phyloP scores from a whole-genome alignment of 1,140 invertebrate genomes.

The Achatina immaculata region DNA sequence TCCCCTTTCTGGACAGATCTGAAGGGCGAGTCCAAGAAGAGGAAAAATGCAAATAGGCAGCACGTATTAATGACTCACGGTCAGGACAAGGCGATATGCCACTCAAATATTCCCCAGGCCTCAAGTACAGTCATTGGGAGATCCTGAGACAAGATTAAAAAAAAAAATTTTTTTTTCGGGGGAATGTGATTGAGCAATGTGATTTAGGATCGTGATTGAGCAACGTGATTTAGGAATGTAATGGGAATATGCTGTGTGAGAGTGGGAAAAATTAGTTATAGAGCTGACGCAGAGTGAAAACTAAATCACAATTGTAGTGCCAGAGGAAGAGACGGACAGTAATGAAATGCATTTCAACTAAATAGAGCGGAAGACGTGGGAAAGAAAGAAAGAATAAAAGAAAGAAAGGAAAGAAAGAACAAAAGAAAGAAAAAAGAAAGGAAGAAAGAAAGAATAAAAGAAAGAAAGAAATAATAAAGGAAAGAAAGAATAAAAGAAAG shows the following conservation, averaged over 20 bases:
- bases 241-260: background rate
- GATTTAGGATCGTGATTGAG: background rate
- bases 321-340: no score
- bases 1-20: background rate
- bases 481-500: no score
- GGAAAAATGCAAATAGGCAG: background rate
- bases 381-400: no score
- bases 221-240: background rate
- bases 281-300: background rate
- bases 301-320: no score
- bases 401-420: no score
- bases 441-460: no score
- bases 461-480: no score
- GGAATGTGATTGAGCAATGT: background rate
- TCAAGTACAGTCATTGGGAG: background rate
- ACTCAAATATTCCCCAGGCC: background rate
- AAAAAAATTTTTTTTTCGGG: no score
- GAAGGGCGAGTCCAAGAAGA: no score
- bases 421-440: no score
- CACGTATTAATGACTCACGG: background rate
- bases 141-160: background rate
- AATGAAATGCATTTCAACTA: no score
- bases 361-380: no score
- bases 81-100: background rate
- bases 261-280: background rate